Base-by-base conservation (phyloP, 2,113 vertebrate genomes). In the Oreotrochilus melanogaster region DNA sequence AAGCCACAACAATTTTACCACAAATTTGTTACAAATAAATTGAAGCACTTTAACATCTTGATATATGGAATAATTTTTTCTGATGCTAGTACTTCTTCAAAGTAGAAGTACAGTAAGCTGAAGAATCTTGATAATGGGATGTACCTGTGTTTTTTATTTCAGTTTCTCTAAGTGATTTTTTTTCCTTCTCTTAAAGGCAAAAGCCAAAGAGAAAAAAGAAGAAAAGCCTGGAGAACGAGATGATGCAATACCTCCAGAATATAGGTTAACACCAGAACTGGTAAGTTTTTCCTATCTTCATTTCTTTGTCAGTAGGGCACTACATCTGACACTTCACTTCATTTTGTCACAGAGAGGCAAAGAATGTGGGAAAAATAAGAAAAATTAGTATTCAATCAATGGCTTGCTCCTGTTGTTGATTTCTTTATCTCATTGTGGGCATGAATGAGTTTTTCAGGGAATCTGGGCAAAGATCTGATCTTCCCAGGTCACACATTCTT, bases 131-230 rank as follows among this genome's bases (percentile, higher is more conserved):
- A 21, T 18, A 30, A 11, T 17, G 31, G 13, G 61, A 3, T 31
- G 2, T 57, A 5, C 21, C 62, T 45, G 14, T 8, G 27, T 2
- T 2, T 66, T 69, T 62, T 33, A 17, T 54, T 42, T 51, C 48
- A 8, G 45, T 86, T 18, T 69, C 27, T 69, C 25, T 66, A 24
- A n/a, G 19, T 71, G 23, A 2, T 16, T 37, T 33, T 27, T n/a
- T 3, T 60, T 28, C 2, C 35, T 89, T 87, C 8, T 58, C 85
- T 23, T 47, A 75, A 81, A 98, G 98, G 91, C 95, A 93, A 98
- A 98, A 97, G 78, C 97, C 62, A 98, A 96, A 95, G 98, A 98
- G 92, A 97, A 97, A 76, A 98, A 96, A 70, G 82, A 94, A 13
- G 31, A 96, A 54, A 98, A 98, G 70, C 25, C 79, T 84, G 98